A percentile compares a stretch with the other conserved stretches of the same genome.
Conservation (phyloP, 2,888 invertebrate genomes). For the Deilephila porcellus region DNA sequence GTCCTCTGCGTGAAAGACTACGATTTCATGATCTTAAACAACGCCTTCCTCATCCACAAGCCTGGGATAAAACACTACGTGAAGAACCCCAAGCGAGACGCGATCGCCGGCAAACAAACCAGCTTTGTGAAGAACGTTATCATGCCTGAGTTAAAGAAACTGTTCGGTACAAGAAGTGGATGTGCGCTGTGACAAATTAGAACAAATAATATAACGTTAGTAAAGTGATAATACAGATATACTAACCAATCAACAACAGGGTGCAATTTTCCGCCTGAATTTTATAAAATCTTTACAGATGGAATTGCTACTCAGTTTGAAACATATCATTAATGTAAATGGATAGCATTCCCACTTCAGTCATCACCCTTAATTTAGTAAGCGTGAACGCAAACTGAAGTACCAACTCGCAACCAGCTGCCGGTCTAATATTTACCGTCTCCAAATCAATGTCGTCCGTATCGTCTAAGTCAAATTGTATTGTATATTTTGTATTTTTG, state of each 20-base stretch:
- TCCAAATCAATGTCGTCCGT: conserved; percentile 44
- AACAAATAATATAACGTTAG: conserved; percentile 35
- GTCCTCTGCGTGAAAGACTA: conserved; percentile 95
- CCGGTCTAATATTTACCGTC: conserved; percentile 30
- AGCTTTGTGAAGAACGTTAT: conserved; percentile 91
- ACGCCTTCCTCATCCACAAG: conserved; percentile 96
- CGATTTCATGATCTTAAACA: conserved; percentile 96
- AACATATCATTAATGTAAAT: conserved; percentile 30
- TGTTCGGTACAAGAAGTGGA: conserved; percentile 92
- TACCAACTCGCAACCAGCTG: neutral
- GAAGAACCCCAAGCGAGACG: conserved; percentile 90
- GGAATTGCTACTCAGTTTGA: conserved; percentile 39
- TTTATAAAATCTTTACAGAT: conserved; percentile 53
- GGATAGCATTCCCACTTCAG: conserved; percentile 32
- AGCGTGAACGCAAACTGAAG: conserved; percentile 22
- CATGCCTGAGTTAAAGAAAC: conserved; percentile 92
- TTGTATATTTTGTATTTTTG: conserved; percentile 41
- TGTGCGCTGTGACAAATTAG: conserved; percentile 88
- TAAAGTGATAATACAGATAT: conserved; percentile 35
- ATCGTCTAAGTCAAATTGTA: conserved; percentile 49
- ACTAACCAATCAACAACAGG: conserved; percentile 49
- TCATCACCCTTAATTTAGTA: conserved; percentile 24
- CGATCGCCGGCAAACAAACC: conserved; percentile 91
- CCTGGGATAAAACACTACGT: conserved; percentile 95
- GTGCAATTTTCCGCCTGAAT: conserved; percentile 59